These are phyloP conservation scores for Colistium nudipinnis DNA, from an alignment of 2,113 vertebrate species.

Conservation along the genomic window DNA sequence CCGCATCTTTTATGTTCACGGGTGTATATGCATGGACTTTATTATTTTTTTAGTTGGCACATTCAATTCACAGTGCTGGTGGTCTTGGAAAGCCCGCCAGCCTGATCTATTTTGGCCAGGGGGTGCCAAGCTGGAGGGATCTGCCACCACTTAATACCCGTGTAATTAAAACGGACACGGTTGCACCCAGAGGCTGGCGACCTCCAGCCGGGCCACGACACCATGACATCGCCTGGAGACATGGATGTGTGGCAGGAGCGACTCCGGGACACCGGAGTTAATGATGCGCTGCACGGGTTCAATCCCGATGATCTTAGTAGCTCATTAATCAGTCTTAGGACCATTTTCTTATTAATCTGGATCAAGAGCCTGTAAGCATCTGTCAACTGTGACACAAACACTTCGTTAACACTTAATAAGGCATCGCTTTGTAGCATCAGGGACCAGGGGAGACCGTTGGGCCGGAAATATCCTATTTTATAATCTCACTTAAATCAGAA, in stretches of 20 bases:
- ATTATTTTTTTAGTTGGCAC: too few relatives aligned
- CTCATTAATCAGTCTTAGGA: slow-evolving; percentile 72
- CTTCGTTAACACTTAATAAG: not conserved
- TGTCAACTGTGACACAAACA: slow-evolving; percentile 55
- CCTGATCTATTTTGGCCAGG: slow-evolving; percentile 39
- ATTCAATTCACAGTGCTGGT: too few relatives aligned
- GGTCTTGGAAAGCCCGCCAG: not conserved
- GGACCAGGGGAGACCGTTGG: not conserved
- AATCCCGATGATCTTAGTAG: slow-evolving; percentile 65
- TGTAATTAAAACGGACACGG: slow-evolving; percentile 72
- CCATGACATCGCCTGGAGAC: slow-evolving; percentile 42
- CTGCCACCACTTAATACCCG: slow-evolving; percentile 59
- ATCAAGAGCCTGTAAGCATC: slow-evolving; percentile 64
- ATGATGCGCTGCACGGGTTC: slow-evolving; percentile 45
- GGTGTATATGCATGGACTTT: too few relatives aligned
- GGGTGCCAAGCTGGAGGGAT: slow-evolving; percentile 44
- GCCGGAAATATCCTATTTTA: not conserved
- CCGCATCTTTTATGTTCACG: too few relatives aligned
- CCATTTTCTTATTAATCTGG: slow-evolving; percentile 71
- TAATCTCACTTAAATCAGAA: not conserved
- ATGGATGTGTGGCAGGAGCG: slow-evolving; percentile 10
- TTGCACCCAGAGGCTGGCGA: slow-evolving; percentile 25
- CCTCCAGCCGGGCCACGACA: slow-evolving; percentile 30
- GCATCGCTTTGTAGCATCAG: too few relatives aligned
- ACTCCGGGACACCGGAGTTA: slow-evolving; percentile 58